Conservation (phyloP, 1,140 invertebrate genomes). For the Drosophila mojavensis region DNA sequence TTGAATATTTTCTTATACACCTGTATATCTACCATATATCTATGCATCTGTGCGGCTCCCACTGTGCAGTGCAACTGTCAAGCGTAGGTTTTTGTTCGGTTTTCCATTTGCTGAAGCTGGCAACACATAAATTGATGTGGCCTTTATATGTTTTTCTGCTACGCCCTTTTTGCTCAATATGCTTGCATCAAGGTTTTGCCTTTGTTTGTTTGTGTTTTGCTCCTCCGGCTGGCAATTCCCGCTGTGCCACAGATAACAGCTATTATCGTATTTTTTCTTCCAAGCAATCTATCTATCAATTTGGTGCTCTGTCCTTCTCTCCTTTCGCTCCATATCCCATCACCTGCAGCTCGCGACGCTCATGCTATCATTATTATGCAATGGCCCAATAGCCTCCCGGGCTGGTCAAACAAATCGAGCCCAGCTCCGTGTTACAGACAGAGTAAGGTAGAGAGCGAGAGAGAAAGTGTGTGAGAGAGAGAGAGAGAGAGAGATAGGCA, state of each 20-base stretch:
- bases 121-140: conserved; percentile 3
- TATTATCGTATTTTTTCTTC: conserved; percentile 25
- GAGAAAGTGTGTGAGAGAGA: too few species aligned
- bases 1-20: neutral
- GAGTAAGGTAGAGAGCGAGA: neutral
- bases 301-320: neutral
- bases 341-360: conserved; percentile 48
- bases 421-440: conserved; percentile 15
- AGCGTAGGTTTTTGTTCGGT: neutral
- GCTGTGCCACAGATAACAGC: conserved; percentile 1
- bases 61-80: neutral
- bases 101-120: neutral
- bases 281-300: conserved; percentile 18
- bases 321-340: conserved; percentile 23
- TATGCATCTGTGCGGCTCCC: neutral
- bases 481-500: neutral
- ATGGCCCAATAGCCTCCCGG: conserved; percentile 28
- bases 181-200: neutral
- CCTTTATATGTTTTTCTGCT: conserved; percentile 6
- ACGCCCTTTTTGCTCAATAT: neutral
- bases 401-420: conserved; percentile 19
- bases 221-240: neutral
- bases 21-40: too few species aligned
- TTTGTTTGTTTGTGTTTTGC: neutral
- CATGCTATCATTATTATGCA: conserved; percentile 43